Conservation (phyloP, 2,113 vertebrate species). For the Neodontobutis hainanensis region DNA sequence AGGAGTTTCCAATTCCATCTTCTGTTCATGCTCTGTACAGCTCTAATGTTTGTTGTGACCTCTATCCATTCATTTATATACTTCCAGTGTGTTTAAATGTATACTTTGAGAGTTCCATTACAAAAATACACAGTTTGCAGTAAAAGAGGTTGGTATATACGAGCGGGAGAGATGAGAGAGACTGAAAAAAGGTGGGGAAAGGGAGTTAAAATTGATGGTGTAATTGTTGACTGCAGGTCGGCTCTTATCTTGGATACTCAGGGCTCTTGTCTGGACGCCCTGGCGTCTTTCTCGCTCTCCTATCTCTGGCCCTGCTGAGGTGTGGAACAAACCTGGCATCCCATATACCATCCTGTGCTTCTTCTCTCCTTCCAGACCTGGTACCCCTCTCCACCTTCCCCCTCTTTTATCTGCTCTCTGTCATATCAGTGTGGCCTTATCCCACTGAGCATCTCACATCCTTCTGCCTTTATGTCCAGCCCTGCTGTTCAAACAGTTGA, state of each 20-base stretch:
- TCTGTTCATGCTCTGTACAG: not conserved
- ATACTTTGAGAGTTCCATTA: slow-evolving; percentile 8
- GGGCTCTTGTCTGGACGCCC: slow-evolving; percentile 54
- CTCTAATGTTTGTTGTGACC: not conserved
- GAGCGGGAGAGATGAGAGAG: slow-evolving; percentile 35
- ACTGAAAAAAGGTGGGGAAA: slow-evolving; percentile 35
- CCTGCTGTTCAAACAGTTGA: slow-evolving; percentile 27
- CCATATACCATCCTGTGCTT: slow-evolving; percentile 16
- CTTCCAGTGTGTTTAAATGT: not conserved
- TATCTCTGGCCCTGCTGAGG: slow-evolving; percentile 39
- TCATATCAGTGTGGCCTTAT: slow-evolving; percentile 40
- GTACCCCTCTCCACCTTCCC: slow-evolving; percentile 19
- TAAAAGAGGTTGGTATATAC: slow-evolving; percentile 3
- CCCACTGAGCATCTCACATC: slow-evolving; percentile 24
- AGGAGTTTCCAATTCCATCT: not conserved
- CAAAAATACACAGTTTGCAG: slow-evolving; percentile 14
- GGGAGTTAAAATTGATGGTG: slow-evolving; percentile 66
- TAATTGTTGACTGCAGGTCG: slow-evolving; percentile 70
- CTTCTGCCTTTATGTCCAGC: slow-evolving; percentile 10
- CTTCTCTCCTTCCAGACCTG: slow-evolving; percentile 6
- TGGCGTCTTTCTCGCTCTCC: slow-evolving; percentile 30
- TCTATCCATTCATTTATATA: not conserved
- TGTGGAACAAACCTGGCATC: slow-evolving; percentile 56
- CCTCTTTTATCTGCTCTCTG: slow-evolving; percentile 33
- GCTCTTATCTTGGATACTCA: slow-evolving; percentile 75